Base-by-base conservation (phyloP, 2,888 invertebrate genomes). In the Onchidella celtica region DNA sequence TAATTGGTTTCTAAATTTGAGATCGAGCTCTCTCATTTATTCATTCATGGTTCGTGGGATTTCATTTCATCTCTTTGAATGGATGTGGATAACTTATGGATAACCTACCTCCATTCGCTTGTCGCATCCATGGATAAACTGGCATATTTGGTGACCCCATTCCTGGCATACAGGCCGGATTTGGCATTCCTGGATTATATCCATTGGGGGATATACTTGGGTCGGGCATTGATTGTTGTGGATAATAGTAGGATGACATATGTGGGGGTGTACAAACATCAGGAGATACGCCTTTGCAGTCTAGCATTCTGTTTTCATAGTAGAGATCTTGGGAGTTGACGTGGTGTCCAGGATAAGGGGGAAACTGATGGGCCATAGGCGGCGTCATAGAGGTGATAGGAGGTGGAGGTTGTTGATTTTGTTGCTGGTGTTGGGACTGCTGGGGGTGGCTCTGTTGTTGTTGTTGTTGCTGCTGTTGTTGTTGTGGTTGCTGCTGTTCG, bases 81-180 rank as follows among this genome's bases (percentile, higher is more conserved):
- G 21, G 14, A 29, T 9, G 21, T 32, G 34, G 68, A 2, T 63
- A n/a, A n/a, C n/a, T n/a, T n/a, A n/a, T n/a, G n/a, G n/a, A n/a
- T n/a, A n/a, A 82, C 84, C 77, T 84, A 88, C 88, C 88, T 77
- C 86, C 87, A 72, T 86, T 88, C 47, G 86, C 85, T 24, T 87
- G 86, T 40, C 87, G 81, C 88, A 88, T 88, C 88, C 88, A 88
- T 9, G 88, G 87, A 82, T 86, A 88, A 61, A 88, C 85, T 61
- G 86, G 85, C 85, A 87, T 86, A 74, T 86, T 86, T 77, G 86
- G 86, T 47, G 81, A 78, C 0, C 76, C 79, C 24, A 79, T 65
- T 32, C 72, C 82, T 6, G 82, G 47, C 79, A 82, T 82, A 14
- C 76, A 79, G 47, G 84, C 79, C 29, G 85, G 83, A 55, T 85